A percentile compares a stretch with the other conserved stretches of the same genome.
These are phyloP conservation scores for Agriopis leucophaearia DNA, from an alignment of 2,888 invertebrate genomes.

Conservation along the genomic window DNA sequence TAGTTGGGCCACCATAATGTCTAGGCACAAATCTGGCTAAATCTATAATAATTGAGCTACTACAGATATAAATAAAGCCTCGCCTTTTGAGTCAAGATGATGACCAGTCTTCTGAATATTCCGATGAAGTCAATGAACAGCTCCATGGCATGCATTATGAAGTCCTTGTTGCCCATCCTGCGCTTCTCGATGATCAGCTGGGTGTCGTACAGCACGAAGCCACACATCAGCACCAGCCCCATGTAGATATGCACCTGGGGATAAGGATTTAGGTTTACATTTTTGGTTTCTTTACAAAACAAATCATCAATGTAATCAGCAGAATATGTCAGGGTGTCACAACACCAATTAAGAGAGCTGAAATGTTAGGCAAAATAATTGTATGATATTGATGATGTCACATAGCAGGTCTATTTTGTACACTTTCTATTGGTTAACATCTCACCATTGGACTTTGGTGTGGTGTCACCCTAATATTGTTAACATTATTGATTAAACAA, in stretches of 20 bases:
- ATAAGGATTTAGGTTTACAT: constrained; percentile 15
- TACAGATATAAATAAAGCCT: constrained; percentile 35
- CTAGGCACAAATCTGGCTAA: background rate
- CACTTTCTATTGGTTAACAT: background rate
- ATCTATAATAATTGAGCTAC: too few species aligned
- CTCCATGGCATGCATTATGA: constrained; percentile 96
- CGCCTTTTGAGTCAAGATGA: constrained; percentile 96
- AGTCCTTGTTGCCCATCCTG: constrained; percentile 96
- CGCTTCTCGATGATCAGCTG: constrained; percentile 98
- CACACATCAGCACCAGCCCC: constrained; percentile 96
- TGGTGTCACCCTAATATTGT: background rate
- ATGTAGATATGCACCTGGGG: constrained; percentile 93
- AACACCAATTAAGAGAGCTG: too few species aligned
- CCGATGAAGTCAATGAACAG: constrained; percentile 98
- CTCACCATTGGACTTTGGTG: background rate
- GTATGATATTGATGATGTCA: background rate
- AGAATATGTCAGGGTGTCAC: too few species aligned
- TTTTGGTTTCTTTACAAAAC: too few species aligned
- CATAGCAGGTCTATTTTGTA: background rate
- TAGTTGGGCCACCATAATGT: background rate
- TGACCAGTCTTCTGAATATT: constrained; percentile 96
- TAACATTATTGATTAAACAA: background rate
- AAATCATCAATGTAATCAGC: too few species aligned
- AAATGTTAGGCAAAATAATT: background rate
- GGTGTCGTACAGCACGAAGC: constrained; percentile 98